Evolutionary conservation across 2,888 invertebrate species (phyloP), one percentile per base, ranked within the genome.

Genomic region (Hydriomena furcata): DNA sequence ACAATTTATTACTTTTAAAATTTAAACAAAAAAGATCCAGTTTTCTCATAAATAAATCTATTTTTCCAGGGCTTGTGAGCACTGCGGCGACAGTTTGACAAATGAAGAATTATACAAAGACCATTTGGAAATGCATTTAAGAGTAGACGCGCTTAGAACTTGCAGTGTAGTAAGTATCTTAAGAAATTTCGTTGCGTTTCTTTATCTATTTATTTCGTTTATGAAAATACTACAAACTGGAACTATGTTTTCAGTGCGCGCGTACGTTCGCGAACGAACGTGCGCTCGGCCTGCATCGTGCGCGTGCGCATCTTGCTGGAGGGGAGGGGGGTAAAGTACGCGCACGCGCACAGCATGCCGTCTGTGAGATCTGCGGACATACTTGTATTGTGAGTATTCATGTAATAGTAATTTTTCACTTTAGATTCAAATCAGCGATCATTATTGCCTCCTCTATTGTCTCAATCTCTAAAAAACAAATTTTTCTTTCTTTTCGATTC

Each of bases 321-420:
- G 0, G 51, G 2, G 64, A 11, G 38, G 48, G 36, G 71, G 24
- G 24, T 1, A 24, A 7, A 73, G 34, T 68, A 79, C 0, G 71
- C 75, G 0, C 83, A 81, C 46, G 69, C 74, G 0, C 82, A 80
- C 44, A 50, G 1, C 67, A 17, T 40, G 49, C 42, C 4, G 78
- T 85, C 0, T 86, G 87, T 38, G 86, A 87, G 56, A 60, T 82
- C 0, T 87, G 87, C 58, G 86, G 65, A 1, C 43, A 51, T 37
- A 77, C 70, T 6, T 84, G 82, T 47, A 70, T 68, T 1, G 85
- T 85, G 27, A 78, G 84, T 77, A 3, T 17, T 3, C 17, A 3
- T 17, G 4, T 2, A 17, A n/a, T n/a, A n/a, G n/a, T n/a, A n/a
- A n/a, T n/a, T n/a, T n/a, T n/a, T n/a, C n/a, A n/a, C n/a, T n/a